Conservation (phyloP, 2,113 vertebrate species). For the Butorides virescens region DNA sequence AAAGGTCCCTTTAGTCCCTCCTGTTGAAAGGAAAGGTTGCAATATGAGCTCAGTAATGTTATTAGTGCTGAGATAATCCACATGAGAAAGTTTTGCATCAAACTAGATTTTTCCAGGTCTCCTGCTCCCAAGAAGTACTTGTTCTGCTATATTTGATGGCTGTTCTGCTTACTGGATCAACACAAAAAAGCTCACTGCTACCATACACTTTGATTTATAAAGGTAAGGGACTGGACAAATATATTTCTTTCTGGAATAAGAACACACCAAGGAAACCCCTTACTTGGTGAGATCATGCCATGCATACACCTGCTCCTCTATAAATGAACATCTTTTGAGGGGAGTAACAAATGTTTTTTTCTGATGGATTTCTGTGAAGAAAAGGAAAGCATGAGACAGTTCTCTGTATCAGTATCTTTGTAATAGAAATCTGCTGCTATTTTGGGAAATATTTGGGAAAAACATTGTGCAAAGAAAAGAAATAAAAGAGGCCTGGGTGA, state of each 20-base stretch:
- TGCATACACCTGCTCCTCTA: background rate
- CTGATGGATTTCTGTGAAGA: background rate
- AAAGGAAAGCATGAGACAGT: background rate
- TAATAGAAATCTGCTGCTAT: background rate
- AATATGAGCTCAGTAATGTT: background rate
- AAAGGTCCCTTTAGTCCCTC: background rate
- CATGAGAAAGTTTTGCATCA: background rate
- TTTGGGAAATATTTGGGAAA: background rate
- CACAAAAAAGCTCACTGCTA: background rate
- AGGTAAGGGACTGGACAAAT: background rate
- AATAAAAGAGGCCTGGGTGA: background rate
- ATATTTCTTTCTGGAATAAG: background rate
- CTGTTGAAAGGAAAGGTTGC: background rate
- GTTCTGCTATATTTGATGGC: background rate
- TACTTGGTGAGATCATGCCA: background rate
- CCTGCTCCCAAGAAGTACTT: background rate
- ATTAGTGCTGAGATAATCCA: background rate
- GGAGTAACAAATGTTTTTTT: background rate
- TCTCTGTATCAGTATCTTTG: background rate
- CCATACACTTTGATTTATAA: background rate
- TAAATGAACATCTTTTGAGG: background rate
- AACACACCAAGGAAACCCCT: background rate
- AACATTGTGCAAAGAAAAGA: background rate
- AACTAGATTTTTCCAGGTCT: background rate
- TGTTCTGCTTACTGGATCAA: background rate